Conservation (phyloP, 2,797 vertebrate genomes). For the Triplophysa bombifrons region DNA sequence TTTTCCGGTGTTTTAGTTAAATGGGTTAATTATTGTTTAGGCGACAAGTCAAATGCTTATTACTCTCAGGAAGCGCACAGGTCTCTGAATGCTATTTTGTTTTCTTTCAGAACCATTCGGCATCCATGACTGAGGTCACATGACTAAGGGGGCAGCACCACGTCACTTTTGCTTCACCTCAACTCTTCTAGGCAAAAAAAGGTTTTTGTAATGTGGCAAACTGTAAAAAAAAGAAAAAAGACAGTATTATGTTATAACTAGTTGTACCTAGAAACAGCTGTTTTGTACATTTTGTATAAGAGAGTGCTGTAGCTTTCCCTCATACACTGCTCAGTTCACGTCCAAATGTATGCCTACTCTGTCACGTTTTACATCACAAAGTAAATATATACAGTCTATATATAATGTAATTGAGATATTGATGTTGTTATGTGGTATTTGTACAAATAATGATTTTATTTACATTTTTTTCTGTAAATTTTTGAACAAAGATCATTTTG, state of each 20-base stretch:
- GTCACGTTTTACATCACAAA: constrained; percentile 72
- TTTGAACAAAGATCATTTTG: constrained; percentile 78
- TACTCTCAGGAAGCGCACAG: not conserved
- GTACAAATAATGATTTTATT: constrained; percentile 87
- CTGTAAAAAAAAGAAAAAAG: constrained; percentile 67
- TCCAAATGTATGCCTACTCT: constrained; percentile 75
- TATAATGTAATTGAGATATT: constrained; percentile 75
- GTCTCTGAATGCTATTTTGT: constrained; percentile 14
- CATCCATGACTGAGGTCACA: constrained; percentile 99
- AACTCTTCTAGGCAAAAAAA: constrained; percentile 92
- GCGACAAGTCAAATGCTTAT: not conserved
- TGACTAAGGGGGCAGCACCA: constrained; percentile 84
- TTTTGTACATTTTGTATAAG: constrained; percentile 99
- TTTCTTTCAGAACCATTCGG: constrained; percentile 90
- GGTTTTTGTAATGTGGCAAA: constrained; percentile 77
- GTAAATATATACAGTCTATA: constrained; percentile 70
- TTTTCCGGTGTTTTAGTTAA: constrained; percentile 12
- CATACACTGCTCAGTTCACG: constrained; percentile 87
- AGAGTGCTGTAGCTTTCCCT: constrained; percentile 93
- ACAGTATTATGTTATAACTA: constrained; percentile 91
- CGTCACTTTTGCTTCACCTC: constrained; percentile 89
- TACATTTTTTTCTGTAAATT: constrained; percentile 82
- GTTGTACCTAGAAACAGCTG: constrained; percentile 86
- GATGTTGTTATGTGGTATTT: constrained; percentile 96
- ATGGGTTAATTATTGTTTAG: constrained; percentile 35